These are phyloP conservation scores for Ciona savignyi DNA, from an alignment of 23 tunicate genomes.

Conservation along the genomic window DNA sequence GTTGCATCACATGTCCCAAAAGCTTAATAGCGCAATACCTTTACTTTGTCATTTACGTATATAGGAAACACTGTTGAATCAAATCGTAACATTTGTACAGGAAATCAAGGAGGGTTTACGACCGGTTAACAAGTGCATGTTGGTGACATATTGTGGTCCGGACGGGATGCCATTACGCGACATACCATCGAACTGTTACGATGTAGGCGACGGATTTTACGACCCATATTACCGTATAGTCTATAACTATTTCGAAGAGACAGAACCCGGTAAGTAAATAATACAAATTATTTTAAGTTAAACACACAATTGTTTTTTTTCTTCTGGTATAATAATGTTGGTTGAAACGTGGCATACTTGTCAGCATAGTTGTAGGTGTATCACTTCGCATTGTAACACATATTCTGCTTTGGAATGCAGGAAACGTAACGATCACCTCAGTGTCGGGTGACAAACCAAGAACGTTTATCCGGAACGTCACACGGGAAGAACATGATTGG, in stretches of 20 bases:
- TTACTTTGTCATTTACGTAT: no score
- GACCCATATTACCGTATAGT: conserved; percentile 18
- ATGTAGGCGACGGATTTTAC: conserved; percentile 62
- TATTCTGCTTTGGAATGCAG: neutral
- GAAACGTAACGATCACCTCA: neutral
- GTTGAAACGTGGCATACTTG: no score
- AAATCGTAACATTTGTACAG: conserved; percentile 5
- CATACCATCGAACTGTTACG: conserved; percentile 52
- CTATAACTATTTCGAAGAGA: conserved; percentile 18
- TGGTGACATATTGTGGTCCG: conserved; percentile 17
- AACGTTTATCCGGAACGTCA: conserved; percentile 41
- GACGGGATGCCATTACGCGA: conserved; percentile 37
- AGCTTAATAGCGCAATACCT: no score
- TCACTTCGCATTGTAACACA: no score
- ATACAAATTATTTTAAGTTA: no score
- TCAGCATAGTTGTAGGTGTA: no score
- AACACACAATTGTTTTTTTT: no score
- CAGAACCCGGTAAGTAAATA: neutral
- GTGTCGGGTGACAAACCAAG: conserved; percentile 1
- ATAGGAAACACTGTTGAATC: no score
- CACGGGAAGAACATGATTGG: conserved; percentile 61
- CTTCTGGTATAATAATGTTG: no score
- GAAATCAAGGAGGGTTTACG: conserved; percentile 49
- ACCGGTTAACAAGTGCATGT: conserved; percentile 31
- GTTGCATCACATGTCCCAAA: no score